These are phyloP conservation scores for Anolis sagrei DNA, from an alignment of 2,113 vertebrate species.

Conservation along the genomic window DNA sequence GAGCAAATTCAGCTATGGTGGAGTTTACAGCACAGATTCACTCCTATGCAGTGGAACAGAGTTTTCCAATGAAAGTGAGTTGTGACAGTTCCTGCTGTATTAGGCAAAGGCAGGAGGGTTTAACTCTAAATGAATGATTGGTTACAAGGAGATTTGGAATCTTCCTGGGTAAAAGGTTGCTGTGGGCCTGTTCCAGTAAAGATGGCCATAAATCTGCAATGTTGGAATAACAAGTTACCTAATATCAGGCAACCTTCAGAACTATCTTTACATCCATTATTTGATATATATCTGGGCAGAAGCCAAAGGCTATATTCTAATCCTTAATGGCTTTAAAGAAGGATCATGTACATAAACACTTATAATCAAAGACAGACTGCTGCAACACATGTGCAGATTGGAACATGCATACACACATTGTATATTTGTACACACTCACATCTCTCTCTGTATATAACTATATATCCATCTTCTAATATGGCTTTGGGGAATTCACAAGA, in stretches of 20 bases:
- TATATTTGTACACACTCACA: neutral
- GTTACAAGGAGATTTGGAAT: slow-evolving; percentile 10
- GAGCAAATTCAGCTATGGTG: slow-evolving; percentile 13
- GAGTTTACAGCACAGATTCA: neutral
- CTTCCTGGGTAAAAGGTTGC: neutral
- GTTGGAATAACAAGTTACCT: slow-evolving; percentile 7
- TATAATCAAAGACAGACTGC: neutral
- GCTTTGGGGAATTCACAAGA: neutral
- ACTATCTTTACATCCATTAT: neutral
- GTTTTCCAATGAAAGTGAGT: neutral
- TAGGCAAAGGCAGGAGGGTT: neutral
- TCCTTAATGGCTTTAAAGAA: slow-evolving; percentile 23
- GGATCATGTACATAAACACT: neutral
- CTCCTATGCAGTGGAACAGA: neutral
- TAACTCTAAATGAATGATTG: slow-evolving; percentile 17
- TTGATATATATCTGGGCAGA: neutral
- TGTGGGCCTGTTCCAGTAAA: slow-evolving; percentile 18
- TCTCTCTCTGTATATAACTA: neutral
- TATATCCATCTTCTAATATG: slow-evolving; percentile 19
- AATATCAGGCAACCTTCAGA: slow-evolving; percentile 7
- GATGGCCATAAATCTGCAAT: neutral
- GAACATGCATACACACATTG: neutral
- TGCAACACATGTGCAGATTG: neutral
- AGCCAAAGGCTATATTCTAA: slow-evolving; percentile 1
- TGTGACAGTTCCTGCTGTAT: slow-evolving; percentile 13